Evolutionary conservation across 2,888 invertebrate species (phyloP), one percentile per base, ranked within the genome.

Genomic region (Calameuta filiformis): DNA sequence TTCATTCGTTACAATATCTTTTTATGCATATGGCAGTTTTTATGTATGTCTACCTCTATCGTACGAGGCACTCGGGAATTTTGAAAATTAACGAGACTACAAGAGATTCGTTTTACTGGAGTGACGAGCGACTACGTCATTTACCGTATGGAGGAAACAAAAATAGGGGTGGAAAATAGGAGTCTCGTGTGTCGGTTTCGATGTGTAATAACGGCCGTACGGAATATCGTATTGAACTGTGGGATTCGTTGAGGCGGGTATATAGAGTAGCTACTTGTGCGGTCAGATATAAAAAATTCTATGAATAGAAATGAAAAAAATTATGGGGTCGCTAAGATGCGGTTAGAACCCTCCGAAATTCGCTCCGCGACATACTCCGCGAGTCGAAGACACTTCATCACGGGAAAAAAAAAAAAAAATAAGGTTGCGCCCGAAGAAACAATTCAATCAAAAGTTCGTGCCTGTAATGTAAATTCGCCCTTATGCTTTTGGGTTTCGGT

Each of bases 121-220:
- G 37, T 4, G 37, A 12, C 37, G 12, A 4, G 37, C 12, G 1
- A 37, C 12, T 12, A 12, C 0, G 37, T 37, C 0, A 37, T 37
- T 37, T 12, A 12, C 1, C 4, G 0, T 37, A 4, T 12, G 12
- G 12, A 4, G 4, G 15, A 15, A 9, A 56, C 0, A 15, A 40
- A 56, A 56, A 56, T 6, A 23, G 6, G 73, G 68, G 68, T 76
- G 35, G 31, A 37, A 77, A 73, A 77, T 77, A 69, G 76, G 80
- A 81, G 81, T 81, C 81, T 80, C 79, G 79, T 79, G 77, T 23
- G 6, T 79, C 78, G 40, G 73, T 71, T 74, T 56, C 23, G 1
- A 40, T 15, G 56, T 6, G 56, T 56, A 56, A 40, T 15, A 15
- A 6, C 15, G 1, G 15, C 4, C 15, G 23, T 37, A 56, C 23